Evolutionary conservation across 2,888 invertebrate genomes (phyloP), one percentile per base, ranked within the genome.

Genomic region (Ligdia adustata): DNA sequence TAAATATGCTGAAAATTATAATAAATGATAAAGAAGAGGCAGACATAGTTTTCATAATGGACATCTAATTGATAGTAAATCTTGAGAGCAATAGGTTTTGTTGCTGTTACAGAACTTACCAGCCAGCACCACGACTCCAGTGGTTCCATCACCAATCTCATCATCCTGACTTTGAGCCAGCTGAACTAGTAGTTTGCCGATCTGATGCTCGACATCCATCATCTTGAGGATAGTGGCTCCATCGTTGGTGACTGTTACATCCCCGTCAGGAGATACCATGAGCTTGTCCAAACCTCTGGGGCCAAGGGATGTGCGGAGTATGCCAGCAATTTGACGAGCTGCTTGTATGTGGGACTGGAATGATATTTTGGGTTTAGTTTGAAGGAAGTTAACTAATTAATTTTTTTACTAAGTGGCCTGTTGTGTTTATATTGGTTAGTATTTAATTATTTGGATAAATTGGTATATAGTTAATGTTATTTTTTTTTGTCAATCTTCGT

Each of bases 111-210:
- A 41, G 9, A 1, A 62, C 74, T 62, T 53, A 73, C 93, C 94
- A 56, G 94, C 94, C 48, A 94, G 75, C 0, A 94, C 94, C 9
- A 99, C 99, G 61, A 99, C 99, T 6, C 99, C 99, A 4, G 99
- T 99, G 0, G 99, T 99, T 33, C 99, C 99, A 90, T 99, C 99
- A 24, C 99, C 99, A 69, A 99, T 99, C 91, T 99, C 99, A 90
- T 99, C 98, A 80, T 99, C 99, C 83, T 99, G 99, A 44, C 99
- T 98, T 83, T 99, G 98, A 14, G 98, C 98, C 48, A 99, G 85
- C 79, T 99, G 98, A 13, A 99, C 99, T 93, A 99, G 94, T 35
- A 99, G 91, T 81, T 99, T 99, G 22, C 98, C 99, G 64, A 99
- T 97, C 92, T 99, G 97, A 79, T 99, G 99, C 15, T 99, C 98